Evolutionary conservation across 1,140 invertebrate species (phyloP).

Genomic region (Listronotus oregonensis): DNA sequence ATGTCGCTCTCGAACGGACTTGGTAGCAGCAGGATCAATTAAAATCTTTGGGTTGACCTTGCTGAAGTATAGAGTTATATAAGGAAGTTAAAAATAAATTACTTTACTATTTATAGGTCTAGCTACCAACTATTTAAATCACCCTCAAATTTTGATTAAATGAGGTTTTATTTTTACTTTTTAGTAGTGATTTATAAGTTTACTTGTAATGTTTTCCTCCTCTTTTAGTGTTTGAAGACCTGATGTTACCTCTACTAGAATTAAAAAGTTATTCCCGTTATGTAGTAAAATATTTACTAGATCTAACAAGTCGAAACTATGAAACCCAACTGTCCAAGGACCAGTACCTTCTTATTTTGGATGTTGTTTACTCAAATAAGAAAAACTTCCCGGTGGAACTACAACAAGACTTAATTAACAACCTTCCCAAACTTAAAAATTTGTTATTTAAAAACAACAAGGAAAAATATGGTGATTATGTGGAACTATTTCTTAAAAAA

Average conservation of each 20-base stretch:
- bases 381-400: slow-evolving; percentile 50
- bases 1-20: too few species aligned
- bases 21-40: too few species aligned
- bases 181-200: too few species aligned
- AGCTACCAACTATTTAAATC: too few species aligned
- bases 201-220: neutral
- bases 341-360: slow-evolving; percentile 47
- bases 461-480: slow-evolving; percentile 53
- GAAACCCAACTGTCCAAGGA: slow-evolving; percentile 39
- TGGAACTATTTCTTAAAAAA: slow-evolving; percentile 58
- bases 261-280: slow-evolving; percentile 74
- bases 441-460: slow-evolving; percentile 39
- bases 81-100: too few species aligned
- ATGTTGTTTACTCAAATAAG: slow-evolving; percentile 45
- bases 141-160: too few species aligned
- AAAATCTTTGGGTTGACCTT: too few species aligned
- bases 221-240: slow-evolving; percentile 74
- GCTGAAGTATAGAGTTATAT: too few species aligned
- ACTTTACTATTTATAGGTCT: too few species aligned
- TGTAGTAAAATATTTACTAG: slow-evolving; percentile 70
- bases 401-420: slow-evolving; percentile 49
- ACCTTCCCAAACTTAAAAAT: slow-evolving; percentile 54
- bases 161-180: too few species aligned
- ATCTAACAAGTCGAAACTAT: slow-evolving; percentile 59
- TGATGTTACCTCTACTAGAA: slow-evolving; percentile 78